Evolutionary conservation across 2,797 vertebrate species (phyloP), one percentile per base, ranked within the genome.

Genomic region (Enteromius paludinosus): DNA sequence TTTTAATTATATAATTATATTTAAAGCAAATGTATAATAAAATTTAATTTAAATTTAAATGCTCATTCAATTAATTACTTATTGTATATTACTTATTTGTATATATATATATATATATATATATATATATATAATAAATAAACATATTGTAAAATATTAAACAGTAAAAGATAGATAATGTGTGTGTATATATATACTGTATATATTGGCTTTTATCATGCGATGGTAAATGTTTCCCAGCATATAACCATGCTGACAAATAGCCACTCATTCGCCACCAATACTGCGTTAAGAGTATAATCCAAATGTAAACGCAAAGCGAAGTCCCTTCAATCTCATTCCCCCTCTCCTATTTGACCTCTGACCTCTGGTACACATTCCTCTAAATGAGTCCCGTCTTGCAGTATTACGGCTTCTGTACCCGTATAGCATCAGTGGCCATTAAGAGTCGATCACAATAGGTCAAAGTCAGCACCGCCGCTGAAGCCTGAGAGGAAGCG

Each of bases 221-320:
- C 15, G 56, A 59, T 14, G 11, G 11, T 59, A 25, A 25, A 59
- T 12, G n/a, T 59, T 23, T 25, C 56, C 28, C 25, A 61, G 25
- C 0, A 12, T 61, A 17, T 28, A 15, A 28, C 59, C 25, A 28
- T 0, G 11, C 30, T 30, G 35, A 59, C 52, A 59, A 30, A 94
- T 92, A 90, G 85, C 84, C 79, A 68, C 87, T 79, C 84, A 81
- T 84, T 89, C 84, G 86, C 91, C 89, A 90, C 92, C 91, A 91
- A 93, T 90, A 93, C 83, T 88, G 91, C 91, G 93, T 88, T 91
- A 91, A 92, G 91, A 88, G 89, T 87, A 86, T 87, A 84, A 93
- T 89, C 88, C 82, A 87, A 92, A 88, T 88, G 88, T 93, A 90
- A 95, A 94, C 92, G 92, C 54, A 30, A 77, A 52, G 85, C 88